Evolutionary conservation across 2,888 invertebrate species (phyloP).

Genomic region (Tenthredo livida): DNA sequence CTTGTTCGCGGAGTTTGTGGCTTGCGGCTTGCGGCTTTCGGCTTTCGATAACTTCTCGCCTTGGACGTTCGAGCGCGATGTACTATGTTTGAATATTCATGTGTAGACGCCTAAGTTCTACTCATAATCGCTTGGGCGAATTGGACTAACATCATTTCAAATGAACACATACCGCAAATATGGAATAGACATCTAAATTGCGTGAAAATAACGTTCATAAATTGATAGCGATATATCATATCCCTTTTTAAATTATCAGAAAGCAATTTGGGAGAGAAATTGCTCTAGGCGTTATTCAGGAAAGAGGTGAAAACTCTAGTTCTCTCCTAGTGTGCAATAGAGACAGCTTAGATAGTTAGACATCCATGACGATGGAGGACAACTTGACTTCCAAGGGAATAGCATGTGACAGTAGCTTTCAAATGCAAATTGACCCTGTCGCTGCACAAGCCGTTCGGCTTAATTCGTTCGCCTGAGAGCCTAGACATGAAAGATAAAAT

Average conservation of each 20-base stretch:
- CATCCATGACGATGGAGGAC: conserved; percentile 28
- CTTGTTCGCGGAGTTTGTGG: background rate
- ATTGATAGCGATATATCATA: too few relatives aligned
- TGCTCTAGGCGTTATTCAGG: background rate
- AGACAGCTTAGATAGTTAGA: conserved; percentile 28
- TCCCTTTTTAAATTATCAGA: background rate
- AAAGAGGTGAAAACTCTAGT: conserved; percentile 36
- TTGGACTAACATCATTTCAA: background rate
- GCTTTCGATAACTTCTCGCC: conserved; percentile 7
- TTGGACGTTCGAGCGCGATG: background rate
- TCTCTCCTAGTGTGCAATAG: background rate
- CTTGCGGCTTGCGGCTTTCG: conserved; percentile 28
- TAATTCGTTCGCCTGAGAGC: conserved; percentile 21
- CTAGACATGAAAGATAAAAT: conserved; percentile 31
- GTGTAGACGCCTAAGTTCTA: background rate
- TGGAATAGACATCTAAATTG: background rate
- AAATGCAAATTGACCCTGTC: conserved; percentile 43
- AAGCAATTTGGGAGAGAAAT: background rate
- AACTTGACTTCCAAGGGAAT: conserved; percentile 28
- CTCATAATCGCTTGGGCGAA: background rate
- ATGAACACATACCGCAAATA: background rate
- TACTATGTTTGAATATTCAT: background rate
- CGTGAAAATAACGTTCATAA: background rate
- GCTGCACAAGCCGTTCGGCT: conserved; percentile 41
- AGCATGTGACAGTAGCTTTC: conserved; percentile 15